Conservation (phyloP, 1,140 invertebrate species). For the Rhyzopertha dominica region DNA sequence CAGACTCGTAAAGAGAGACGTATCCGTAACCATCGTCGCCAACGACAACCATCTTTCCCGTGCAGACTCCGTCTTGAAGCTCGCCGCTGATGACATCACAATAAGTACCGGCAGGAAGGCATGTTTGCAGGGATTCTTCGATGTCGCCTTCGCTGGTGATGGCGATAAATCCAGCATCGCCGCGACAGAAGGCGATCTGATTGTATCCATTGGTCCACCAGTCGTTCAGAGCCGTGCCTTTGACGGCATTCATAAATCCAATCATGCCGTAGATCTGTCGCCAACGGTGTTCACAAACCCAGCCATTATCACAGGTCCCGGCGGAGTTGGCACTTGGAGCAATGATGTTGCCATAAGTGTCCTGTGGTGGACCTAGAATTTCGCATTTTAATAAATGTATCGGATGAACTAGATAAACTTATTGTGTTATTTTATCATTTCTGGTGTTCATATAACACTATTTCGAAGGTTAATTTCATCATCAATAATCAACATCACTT, state of each 20-base stretch:
- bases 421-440: no score
- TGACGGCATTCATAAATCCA: slow-evolving; percentile 61
- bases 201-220: slow-evolving; percentile 73
- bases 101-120: slow-evolving; percentile 69
- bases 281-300: slow-evolving; percentile 90
- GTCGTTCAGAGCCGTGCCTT: slow-evolving; percentile 49
- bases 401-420: no score
- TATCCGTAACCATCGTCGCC: slow-evolving; percentile 55
- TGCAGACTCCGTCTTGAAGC: slow-evolving; percentile 56
- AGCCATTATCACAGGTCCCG: slow-evolving; percentile 67
- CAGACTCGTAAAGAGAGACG: slow-evolving; percentile 54
- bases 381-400: no score
- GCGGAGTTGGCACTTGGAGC: slow-evolving; percentile 59
- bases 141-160: slow-evolving; percentile 62
- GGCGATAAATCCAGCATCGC: slow-evolving; percentile 64
- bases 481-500: no score
- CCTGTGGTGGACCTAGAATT: slow-evolving; percentile 53
- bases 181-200: slow-evolving; percentile 72
- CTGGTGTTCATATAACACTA: no score
- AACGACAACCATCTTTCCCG: slow-evolving; percentile 63
- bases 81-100: slow-evolving; percentile 81
- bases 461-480: no score
- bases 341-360: slow-evolving; percentile 57
- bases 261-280: slow-evolving; percentile 76
- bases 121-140: slow-evolving; percentile 57